phyloP scores from a whole-genome alignment of 2,888 invertebrate genomes.

The Morpho helenor region DNA sequence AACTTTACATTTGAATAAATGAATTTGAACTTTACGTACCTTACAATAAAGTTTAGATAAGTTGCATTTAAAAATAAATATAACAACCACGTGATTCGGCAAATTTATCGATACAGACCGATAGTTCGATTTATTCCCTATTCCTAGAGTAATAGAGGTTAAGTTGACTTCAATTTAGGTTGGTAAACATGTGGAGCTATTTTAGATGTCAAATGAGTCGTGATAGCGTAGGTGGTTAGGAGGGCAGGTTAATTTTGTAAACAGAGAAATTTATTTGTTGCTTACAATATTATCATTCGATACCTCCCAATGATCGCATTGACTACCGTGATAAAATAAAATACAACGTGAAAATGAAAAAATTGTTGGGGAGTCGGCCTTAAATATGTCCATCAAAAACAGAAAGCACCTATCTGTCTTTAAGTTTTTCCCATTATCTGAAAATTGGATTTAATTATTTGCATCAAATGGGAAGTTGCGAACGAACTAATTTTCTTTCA shows the following conservation, averaged over 20 bases:
- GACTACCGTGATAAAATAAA: too few relatives aligned
- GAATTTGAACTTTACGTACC: conserved; percentile 10
- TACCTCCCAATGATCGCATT: too few relatives aligned
- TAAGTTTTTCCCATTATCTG: too few relatives aligned
- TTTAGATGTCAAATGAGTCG: conserved; percentile 32
- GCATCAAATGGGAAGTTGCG: too few relatives aligned
- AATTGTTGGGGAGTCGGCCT: too few relatives aligned
- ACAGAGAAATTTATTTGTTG: conserved; percentile 4
- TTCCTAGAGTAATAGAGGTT: conserved; percentile 5
- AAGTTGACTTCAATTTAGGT: not conserved
- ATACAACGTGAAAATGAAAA: too few relatives aligned
- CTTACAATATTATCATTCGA: too few relatives aligned
- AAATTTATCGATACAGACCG: conserved; percentile 2
- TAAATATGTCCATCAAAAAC: too few relatives aligned
- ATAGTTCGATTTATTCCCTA: conserved; percentile 19
- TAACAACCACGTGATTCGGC: conserved; percentile 19
- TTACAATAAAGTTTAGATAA: not conserved
- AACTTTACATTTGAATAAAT: not conserved
- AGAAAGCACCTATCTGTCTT: too few relatives aligned
- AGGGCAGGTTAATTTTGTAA: conserved; percentile 5
- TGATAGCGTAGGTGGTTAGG: conserved; percentile 28
- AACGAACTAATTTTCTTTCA: too few relatives aligned
- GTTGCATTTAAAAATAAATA: conserved; percentile 11
- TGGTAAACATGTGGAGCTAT: conserved; percentile 23
- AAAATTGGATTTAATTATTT: too few relatives aligned